Evolutionary conservation across 2,113 vertebrate genomes (phyloP).

Genomic region (Apus apus): DNA sequence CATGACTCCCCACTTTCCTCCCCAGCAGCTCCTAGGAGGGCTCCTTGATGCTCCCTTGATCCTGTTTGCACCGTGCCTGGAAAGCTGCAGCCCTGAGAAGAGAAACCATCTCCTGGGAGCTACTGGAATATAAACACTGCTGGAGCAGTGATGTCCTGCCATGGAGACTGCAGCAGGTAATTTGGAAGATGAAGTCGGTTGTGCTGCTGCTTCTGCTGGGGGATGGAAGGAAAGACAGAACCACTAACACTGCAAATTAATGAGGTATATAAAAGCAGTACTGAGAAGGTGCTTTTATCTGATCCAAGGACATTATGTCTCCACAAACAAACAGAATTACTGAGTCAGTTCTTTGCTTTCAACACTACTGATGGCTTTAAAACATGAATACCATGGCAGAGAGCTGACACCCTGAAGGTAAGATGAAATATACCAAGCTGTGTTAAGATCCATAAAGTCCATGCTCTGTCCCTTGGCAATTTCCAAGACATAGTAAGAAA

Average conservation of each 20-base stretch:
- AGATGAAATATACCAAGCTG: neutral
- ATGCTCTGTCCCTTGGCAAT: neutral
- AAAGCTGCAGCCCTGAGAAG: rapidly evolving
- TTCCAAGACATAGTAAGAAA: neutral
- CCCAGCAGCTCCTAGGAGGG: neutral
- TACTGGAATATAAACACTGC: neutral
- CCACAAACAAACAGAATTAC: conserved; percentile 49
- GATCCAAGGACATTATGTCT: conserved; percentile 29
- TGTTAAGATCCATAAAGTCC: neutral
- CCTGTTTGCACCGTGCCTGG: rapidly evolving
- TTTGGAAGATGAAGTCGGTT: neutral
- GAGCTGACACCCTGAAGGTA: conserved; percentile 10
- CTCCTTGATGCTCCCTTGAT: neutral
- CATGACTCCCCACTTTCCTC: neutral
- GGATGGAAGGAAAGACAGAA: neutral
- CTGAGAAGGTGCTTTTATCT: conserved; percentile 42
- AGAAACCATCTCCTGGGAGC: neutral
- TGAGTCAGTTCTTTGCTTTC: conserved; percentile 36
- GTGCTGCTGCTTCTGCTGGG: neutral
- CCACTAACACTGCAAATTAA: neutral
- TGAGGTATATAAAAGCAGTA: neutral
- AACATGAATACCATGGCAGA: neutral
- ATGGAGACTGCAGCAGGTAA: neutral
- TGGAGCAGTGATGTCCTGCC: rapidly evolving
- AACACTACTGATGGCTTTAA: neutral